phyloP scores from a whole-genome alignment of 1,140 invertebrate genomes.

The Ctenoplectra terminalis region DNA sequence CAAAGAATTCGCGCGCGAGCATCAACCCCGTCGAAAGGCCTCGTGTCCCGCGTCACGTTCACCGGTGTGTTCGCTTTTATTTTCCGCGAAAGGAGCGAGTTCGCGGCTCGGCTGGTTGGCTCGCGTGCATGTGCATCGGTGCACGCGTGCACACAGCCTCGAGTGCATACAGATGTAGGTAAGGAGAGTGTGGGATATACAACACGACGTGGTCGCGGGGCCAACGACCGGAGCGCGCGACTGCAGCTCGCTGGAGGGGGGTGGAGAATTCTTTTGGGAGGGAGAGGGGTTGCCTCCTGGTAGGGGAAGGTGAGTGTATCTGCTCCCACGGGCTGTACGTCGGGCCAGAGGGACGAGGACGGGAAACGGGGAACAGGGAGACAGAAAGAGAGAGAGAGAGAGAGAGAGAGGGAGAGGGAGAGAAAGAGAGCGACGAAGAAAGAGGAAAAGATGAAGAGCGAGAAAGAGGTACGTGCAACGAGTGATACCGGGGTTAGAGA shows the following conservation, averaged over 20 bases:
- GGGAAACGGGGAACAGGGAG: conserved; percentile 46
- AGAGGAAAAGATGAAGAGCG: background rate
- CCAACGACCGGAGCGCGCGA: conserved; percentile 80
- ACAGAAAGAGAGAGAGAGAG: conserved; percentile 4
- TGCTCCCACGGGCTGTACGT: conserved; percentile 45
- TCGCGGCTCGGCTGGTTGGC: conserved; percentile 2
- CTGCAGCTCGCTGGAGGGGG: conserved; percentile 40
- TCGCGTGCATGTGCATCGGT: conserved; percentile 37
- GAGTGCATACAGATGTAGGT: conserved; percentile 43
- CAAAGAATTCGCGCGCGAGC: conserved; percentile 3
- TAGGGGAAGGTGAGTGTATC: conserved; percentile 61
- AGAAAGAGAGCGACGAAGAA: too few species aligned
- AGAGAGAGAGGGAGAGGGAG: background rate
- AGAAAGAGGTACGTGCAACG: background rate
- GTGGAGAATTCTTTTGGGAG: conserved; percentile 18
- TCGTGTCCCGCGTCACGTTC: conserved; percentile 63
- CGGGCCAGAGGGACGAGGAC: conserved; percentile 34
- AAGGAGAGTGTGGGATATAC: conserved; percentile 74
- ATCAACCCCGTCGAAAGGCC: conserved; percentile 1
- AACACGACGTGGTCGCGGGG: conserved; percentile 76
- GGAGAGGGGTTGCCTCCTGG: conserved; percentile 29
- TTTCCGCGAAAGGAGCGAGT: conserved; percentile 48
- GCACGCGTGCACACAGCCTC: conserved; percentile 10
- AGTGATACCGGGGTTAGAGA: conserved; percentile 6
- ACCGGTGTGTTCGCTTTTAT: conserved; percentile 65